Evolutionary conservation across 2,113 vertebrate species (phyloP), one percentile per base, ranked within the genome.

Genomic region (Electrona antarctica): DNA sequence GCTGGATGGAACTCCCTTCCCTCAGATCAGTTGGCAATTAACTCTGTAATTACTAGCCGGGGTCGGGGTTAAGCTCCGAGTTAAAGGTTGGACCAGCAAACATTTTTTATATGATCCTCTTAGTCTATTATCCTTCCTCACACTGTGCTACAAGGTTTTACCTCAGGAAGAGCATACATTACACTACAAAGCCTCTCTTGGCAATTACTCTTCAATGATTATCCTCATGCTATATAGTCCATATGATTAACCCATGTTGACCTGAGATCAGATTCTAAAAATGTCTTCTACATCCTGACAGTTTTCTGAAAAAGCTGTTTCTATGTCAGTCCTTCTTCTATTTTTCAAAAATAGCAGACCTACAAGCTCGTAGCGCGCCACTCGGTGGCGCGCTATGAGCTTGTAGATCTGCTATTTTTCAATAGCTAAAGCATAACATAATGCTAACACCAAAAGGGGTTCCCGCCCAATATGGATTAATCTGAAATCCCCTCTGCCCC

Each of bases 201-300:
- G 84, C 84, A 91, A 90, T 90, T 91, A 91, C 85, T 88, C 80
- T 76, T 89, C 80, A 81, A 79, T 90, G 90, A 89, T 90, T 81
- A 88, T 90, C 82, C 77, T 85, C 76, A 28, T 56, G 75, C 78
- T 67, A 76, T 83, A 87, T 57, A 80, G 83, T 87, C 84, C 70
- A 71, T 86, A 79, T 87, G 88, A 91, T 91, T n/a, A n/a, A n/a
- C n/a, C n/a, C n/a, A n/a, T n/a, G n/a, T n/a, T n/a, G n/a, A n/a
- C n/a, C n/a, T n/a, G n/a, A n/a, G n/a, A n/a, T n/a, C n/a, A n/a
- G n/a, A n/a, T n/a, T n/a, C n/a, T n/a, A n/a, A n/a, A n/a, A n/a
- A n/a, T n/a, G n/a, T n/a, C n/a, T n/a, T n/a, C n/a, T n/a, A n/a
- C n/a, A n/a, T n/a, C n/a, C n/a, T n/a, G n/a, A n/a, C n/a, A n/a